Evolutionary conservation across 1,140 invertebrate genomes (phyloP).

Genomic region (Ladona fulva): DNA sequence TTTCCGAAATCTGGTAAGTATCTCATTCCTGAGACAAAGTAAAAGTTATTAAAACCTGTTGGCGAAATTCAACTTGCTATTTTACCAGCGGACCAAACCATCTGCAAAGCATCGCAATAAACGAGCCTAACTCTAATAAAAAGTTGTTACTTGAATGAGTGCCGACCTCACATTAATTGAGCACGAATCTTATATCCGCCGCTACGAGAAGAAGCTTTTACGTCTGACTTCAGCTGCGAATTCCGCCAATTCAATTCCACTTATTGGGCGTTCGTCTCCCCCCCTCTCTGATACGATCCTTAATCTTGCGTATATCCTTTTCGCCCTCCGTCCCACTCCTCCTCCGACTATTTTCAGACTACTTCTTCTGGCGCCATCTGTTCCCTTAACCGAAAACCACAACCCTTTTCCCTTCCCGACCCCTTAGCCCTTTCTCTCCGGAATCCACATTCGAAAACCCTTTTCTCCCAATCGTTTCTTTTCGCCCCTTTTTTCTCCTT

Average conservation of each 20-base stretch:
- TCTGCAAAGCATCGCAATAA: no score
- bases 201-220: no score
- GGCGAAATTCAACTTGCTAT: no score
- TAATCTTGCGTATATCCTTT: not conserved
- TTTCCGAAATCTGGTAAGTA: no score
- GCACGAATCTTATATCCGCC: no score
- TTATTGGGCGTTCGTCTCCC: not conserved
- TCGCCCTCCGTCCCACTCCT: not conserved
- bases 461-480: not conserved
- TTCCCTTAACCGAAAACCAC: not conserved
- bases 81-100: no score
- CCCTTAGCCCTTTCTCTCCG: constrained; percentile 12
- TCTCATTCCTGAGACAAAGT: no score
- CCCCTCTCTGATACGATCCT: not conserved
- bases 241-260: not conserved
- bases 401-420: not conserved
- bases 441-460: not conserved
- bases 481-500: not conserved
- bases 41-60: no score
- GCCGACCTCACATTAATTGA: no score
- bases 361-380: constrained; percentile 2
- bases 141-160: no score
- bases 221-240: no score
- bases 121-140: no score
- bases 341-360: not conserved